These are phyloP conservation scores for Eurois occulta DNA, from an alignment of 2,888 invertebrate species.

Conservation along the genomic window DNA sequence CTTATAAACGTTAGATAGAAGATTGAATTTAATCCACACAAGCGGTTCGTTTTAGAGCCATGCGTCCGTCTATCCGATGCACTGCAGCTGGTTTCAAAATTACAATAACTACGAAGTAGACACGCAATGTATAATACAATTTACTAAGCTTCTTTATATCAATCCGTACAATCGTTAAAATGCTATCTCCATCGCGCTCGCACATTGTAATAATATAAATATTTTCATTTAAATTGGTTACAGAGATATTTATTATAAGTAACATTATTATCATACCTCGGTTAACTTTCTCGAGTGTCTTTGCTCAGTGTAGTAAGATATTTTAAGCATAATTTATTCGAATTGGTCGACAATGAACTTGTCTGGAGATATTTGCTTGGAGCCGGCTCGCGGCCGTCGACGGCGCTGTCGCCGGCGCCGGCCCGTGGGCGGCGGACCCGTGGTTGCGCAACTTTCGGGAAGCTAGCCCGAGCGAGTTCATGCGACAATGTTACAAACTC, in stretches of 20 bases:
- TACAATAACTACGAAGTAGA: slow-evolving; percentile 15
- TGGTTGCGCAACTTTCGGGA: slow-evolving; percentile 86
- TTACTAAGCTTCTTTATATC: slow-evolving; percentile 33
- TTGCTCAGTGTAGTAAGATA: slow-evolving; percentile 64
- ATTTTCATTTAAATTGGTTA: slow-evolving; percentile 40
- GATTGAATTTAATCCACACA: slow-evolving; percentile 65
- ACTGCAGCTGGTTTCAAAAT: slow-evolving; percentile 34
- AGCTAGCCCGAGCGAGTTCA: slow-evolving; percentile 74
- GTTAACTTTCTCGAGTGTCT: slow-evolving; percentile 45
- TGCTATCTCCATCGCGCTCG: slow-evolving; percentile 15
- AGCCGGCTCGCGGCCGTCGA: slow-evolving; percentile 67
- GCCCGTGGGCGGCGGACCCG: slow-evolving; percentile 83
- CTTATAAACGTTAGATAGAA: slow-evolving; percentile 76
- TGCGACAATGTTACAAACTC: slow-evolving; percentile 80
- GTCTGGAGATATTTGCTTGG: slow-evolving; percentile 73
- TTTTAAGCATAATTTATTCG: slow-evolving; percentile 66
- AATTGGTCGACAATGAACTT: slow-evolving; percentile 86
- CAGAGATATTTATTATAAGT: slow-evolving; percentile 29
- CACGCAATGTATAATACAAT: slow-evolving; percentile 28
- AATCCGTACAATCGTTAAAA: slow-evolving; percentile 22
- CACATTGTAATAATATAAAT: slow-evolving; percentile 40
- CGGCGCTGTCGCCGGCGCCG: slow-evolving; percentile 61
- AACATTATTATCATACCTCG: slow-evolving; percentile 38
- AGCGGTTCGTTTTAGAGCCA: slow-evolving; percentile 39
- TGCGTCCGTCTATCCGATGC: slow-evolving; percentile 21